Evolutionary conservation across 1,140 invertebrate genomes (phyloP).

Genomic region (Trichonephila clavipes): DNA sequence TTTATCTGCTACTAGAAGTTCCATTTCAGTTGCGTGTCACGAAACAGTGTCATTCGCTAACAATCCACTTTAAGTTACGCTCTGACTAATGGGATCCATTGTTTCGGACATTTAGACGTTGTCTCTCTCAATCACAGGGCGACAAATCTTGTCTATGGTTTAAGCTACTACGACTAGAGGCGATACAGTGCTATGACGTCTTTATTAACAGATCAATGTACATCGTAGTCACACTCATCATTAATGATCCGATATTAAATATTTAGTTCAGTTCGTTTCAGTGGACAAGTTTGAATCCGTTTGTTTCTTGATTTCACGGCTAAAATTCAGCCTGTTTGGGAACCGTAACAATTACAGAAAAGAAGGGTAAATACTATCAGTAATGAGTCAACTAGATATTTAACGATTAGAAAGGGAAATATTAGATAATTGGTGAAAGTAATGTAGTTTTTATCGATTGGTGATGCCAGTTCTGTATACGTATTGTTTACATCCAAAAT

Average conservation of each 20-base stretch:
- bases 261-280: neutral
- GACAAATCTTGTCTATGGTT: conserved; percentile 3
- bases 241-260: neutral
- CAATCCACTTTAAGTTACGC: conserved; percentile 37
- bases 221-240: neutral
- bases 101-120: conserved; percentile 22
- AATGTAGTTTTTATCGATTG: too few species aligned
- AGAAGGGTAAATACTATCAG: too few species aligned
- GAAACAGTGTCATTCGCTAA: conserved; percentile 8
- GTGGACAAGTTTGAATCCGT: neutral
- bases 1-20: conserved; percentile 27
- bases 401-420: too few species aligned
- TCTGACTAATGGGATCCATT: conserved; percentile 30
- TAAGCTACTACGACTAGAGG: neutral
- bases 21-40: conserved; percentile 5
- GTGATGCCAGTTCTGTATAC: too few species aligned
- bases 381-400: too few species aligned
- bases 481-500: too few species aligned
- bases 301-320: too few species aligned
- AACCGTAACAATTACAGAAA: too few species aligned
- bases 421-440: too few species aligned
- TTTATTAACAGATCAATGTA: conserved; percentile 14
- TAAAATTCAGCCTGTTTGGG: too few species aligned
- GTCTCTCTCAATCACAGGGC: conserved; percentile 15
- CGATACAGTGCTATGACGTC: neutral